These are phyloP conservation scores for Calameuta idolon DNA, from an alignment of 2,888 invertebrate genomes.

Conservation along the genomic window DNA sequence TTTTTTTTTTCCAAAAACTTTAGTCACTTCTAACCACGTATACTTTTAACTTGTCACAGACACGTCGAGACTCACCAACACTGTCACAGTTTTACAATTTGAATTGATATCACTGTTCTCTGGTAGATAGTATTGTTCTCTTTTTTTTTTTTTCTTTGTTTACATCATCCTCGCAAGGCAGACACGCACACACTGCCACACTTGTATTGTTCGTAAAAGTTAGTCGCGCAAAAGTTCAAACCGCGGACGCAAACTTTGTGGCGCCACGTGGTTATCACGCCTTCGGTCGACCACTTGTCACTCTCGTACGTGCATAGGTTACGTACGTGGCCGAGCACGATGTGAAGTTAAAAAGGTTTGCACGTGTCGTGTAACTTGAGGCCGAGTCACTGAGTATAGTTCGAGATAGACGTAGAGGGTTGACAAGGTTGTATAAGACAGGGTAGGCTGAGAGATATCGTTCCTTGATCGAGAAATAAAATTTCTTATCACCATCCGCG, in stretches of 20 bases:
- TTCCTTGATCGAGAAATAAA: not conserved
- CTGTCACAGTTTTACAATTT: not conserved
- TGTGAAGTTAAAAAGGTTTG: not conserved
- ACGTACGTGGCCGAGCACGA: not conserved
- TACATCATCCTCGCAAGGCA: not conserved
- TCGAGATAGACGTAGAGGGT: not conserved
- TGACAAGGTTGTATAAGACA: not conserved
- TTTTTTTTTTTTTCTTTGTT: not conserved
- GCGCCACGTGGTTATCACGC: conserved; percentile 34
- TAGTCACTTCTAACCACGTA: not conserved
- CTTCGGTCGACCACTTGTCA: conserved; percentile 34
- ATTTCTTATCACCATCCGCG: not conserved
- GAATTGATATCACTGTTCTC: not conserved
- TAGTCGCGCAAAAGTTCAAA: conserved; percentile 1
- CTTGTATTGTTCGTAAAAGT: not conserved
- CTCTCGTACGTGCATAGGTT: conserved; percentile 19
- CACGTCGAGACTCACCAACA: not conserved
- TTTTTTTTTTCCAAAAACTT: not conserved
- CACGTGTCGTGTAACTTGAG: not conserved
- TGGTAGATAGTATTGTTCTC: not conserved
- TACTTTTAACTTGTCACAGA: not conserved
- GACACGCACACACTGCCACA: not conserved
- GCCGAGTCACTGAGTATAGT: not conserved
- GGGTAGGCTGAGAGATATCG: not conserved
- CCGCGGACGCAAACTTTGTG: conserved; percentile 18